Percentiles rank a stretch among this genome's conserved stretches.
Conservation (phyloP, 2,113 vertebrate genomes). For the Grammomys dolichurus region DNA sequence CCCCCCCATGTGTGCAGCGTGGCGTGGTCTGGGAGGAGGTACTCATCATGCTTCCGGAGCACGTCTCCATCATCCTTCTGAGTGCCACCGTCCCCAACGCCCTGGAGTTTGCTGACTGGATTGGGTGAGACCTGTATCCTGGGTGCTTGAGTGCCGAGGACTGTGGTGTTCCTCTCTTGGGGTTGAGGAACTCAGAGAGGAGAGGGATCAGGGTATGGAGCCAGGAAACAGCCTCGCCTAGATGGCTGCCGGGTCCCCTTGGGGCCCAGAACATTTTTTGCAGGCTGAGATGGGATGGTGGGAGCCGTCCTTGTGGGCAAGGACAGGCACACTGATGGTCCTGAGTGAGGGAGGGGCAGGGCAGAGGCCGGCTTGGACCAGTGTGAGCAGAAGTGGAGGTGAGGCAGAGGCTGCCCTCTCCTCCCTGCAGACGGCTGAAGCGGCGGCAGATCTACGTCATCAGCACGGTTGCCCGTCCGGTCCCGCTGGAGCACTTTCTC, state of each 20-base stretch:
- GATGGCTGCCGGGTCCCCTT: background rate
- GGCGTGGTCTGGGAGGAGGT: constrained; percentile 97
- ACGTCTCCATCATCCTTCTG: constrained; percentile 95
- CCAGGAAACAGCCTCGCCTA: background rate
- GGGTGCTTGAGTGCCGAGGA: background rate
- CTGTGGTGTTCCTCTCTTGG: background rate
- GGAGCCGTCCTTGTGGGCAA: background rate
- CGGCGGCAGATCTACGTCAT: constrained; percentile 94
- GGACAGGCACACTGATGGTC: too few relatives aligned
- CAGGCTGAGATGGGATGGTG: background rate
- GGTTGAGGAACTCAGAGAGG: background rate
- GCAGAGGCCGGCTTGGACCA: background rate
- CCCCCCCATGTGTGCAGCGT: constrained; percentile 84
- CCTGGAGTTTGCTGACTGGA: constrained; percentile 96
- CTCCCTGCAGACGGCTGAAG: constrained; percentile 91
- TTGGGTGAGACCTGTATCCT: constrained; percentile 87
- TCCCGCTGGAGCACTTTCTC: constrained; percentile 94
- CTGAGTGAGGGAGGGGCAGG: background rate
- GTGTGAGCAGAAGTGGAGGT: background rate
- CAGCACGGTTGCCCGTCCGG: constrained; percentile 93
- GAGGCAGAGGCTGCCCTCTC: background rate
- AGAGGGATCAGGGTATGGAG: background rate
- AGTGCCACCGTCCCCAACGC: constrained; percentile 96
- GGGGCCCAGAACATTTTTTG: constrained; percentile 2
- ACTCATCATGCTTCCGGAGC: constrained; percentile 95